Base-by-base conservation (phyloP, 2,797 vertebrate species). In the Etheostoma nigrum region DNA sequence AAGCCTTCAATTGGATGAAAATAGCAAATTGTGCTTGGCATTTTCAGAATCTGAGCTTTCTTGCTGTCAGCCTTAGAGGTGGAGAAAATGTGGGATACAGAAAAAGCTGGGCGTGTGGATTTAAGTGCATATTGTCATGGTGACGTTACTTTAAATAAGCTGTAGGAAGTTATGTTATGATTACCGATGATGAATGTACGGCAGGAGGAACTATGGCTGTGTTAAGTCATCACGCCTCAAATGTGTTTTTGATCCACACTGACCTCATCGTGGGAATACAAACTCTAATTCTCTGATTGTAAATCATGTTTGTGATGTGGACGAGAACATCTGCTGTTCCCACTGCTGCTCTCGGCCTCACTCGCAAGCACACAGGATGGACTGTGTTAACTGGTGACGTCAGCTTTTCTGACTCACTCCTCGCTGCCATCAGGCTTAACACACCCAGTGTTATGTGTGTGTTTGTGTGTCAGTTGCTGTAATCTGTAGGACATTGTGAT, bases 331-430 rank as follows among this genome's bases (percentile, higher is more conserved):
- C 93, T 95, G 93, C 92, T 82, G 78, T 67, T 88, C 86, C 86
- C 89, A 73, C 85, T 88, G 85, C 78, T 65, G 76, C 83, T 62
- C 83, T 58, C 83, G 66, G 79, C 82, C 84, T 82, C 77, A 4
- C 83, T 81, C 44, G 18, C 81, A 70, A 6, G 59, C 84, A 72
- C 78, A 84, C 88, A 88, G 87, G 85, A 89, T 85, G 89, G 88
- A 88, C 91, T 90, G 87, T 87, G 84, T 89, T 89, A 78, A 88
- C 58, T 36, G 85, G 81, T 95, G 92, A 94, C 91, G 91, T 95
- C 94, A 94, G 86, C 79, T 84, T 64, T 79, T 93, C 90, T 95
- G 94, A 95, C 88, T 95, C 94, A 93, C 86, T 91, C 84, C 73
- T 84, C 69, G 54, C 87, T 88, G 90, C 87, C 93, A 88, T 91